These are phyloP conservation scores for Notodonta dromedarius DNA, from an alignment of 2,888 invertebrate species.

Conservation along the genomic window DNA sequence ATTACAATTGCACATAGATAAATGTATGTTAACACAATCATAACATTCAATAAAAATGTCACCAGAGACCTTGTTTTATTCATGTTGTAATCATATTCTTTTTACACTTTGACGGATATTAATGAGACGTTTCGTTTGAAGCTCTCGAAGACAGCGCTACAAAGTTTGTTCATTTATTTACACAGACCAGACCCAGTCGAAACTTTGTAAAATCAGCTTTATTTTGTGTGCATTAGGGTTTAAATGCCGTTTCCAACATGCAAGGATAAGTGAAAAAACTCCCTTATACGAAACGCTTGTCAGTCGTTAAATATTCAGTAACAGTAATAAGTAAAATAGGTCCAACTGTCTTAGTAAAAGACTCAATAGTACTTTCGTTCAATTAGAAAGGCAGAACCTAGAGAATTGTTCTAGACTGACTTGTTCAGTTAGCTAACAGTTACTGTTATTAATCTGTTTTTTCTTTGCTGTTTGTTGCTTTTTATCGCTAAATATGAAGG, in stretches of 20 bases:
- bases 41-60: slow-evolving; percentile 24
- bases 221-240: background rate
- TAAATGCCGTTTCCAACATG: background rate
- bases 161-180: background rate
- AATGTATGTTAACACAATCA: background rate
- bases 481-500: background rate
- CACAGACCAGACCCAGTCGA: background rate
- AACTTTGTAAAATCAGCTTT: background rate
- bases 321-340: background rate
- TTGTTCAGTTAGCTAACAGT: too few species aligned
- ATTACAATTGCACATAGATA: background rate
- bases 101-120: slow-evolving; percentile 18
- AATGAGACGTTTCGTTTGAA: slow-evolving; percentile 13
- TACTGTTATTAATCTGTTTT: too few species aligned
- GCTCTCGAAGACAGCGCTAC: background rate
- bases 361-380: background rate
- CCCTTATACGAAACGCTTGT: slow-evolving; percentile 1
- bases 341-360: background rate
- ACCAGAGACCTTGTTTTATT: slow-evolving; percentile 28
- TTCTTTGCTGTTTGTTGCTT: too few species aligned
- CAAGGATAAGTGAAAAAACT: background rate
- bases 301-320: background rate
- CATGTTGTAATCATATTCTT: slow-evolving; percentile 11
- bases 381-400: background rate
- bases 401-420: background rate